Evolutionary conservation across 2,888 invertebrate genomes (phyloP).

Genomic region (Noctua comes): DNA sequence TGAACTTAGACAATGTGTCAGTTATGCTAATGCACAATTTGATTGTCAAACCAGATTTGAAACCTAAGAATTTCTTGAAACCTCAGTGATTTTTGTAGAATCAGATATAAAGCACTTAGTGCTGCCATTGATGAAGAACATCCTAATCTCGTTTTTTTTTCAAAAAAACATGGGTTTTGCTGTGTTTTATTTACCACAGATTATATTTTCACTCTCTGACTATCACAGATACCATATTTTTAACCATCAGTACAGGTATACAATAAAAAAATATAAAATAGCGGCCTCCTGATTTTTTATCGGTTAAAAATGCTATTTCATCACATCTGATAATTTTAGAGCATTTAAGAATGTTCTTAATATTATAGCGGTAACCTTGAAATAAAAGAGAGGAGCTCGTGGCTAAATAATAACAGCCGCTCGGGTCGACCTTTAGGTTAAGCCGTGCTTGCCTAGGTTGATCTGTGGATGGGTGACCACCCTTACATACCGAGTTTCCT

Average conservation of each 20-base stretch:
- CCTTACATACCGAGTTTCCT: too few species aligned
- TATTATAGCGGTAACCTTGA: background rate
- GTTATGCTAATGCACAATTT: background rate
- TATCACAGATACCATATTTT: too few species aligned
- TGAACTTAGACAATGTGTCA: slow-evolving; percentile 21
- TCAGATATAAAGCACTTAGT: background rate
- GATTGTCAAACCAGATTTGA: background rate
- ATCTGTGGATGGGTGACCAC: too few species aligned
- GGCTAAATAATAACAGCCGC: too few species aligned
- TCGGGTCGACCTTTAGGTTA: too few species aligned
- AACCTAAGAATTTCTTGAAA: background rate
- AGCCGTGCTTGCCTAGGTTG: too few species aligned
- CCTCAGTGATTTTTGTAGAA: background rate
- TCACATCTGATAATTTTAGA: background rate
- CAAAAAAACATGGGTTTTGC: too few species aligned
- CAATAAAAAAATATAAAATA: background rate
- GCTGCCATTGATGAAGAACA: background rate
- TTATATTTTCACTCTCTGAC: too few species aligned
- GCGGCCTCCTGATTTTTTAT: background rate
- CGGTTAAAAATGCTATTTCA: background rate
- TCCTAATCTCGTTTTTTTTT: too few species aligned
- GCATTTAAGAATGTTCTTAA: background rate
- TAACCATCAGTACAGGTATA: too few species aligned
- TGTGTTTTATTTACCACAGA: too few species aligned
- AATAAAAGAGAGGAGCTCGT: too few species aligned